Evolutionary conservation across 2,888 invertebrate species (phyloP).

Genomic region (Hecatera dysodea): DNA sequence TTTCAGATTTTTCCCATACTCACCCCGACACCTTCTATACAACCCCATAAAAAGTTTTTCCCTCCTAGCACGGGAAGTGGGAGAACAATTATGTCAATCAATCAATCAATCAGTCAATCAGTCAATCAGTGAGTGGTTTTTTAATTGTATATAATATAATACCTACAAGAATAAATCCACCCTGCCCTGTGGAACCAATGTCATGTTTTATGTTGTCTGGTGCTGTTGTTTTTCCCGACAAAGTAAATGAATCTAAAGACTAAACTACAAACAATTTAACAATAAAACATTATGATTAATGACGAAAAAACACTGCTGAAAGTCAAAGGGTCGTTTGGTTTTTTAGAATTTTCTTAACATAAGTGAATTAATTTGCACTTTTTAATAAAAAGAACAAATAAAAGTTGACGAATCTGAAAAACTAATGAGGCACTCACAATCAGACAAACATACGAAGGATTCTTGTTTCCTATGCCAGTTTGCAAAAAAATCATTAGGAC

Average conservation of each 20-base stretch:
- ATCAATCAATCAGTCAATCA: too few relatives aligned
- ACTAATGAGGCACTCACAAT: not conserved
- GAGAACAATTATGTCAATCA: too few relatives aligned
- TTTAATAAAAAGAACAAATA: not conserved
- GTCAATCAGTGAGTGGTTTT: too few relatives aligned
- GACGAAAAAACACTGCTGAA: not conserved
- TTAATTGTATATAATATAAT: too few relatives aligned
- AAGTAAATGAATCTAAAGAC: conserved; percentile 10
- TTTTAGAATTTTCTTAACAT: not conserved
- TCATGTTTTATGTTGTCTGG: too few relatives aligned
- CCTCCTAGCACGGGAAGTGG: too few relatives aligned
- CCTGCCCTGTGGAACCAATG: too few relatives aligned
- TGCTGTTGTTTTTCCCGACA: conserved; percentile 1
- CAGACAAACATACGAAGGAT: not conserved
- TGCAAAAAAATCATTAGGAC: conserved; percentile 5
- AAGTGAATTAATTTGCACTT: not conserved
- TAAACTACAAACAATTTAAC: not conserved
- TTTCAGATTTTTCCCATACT: too few relatives aligned
- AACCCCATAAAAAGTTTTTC: too few relatives aligned
- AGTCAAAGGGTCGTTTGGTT: not conserved
- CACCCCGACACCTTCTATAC: too few relatives aligned
- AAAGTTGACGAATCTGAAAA: not conserved
- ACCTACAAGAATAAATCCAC: too few relatives aligned
- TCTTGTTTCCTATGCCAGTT: conserved; percentile 3
- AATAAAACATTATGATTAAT: conserved; percentile 1